Base-by-base conservation (phyloP, 2,113 vertebrate genomes). In the Triplophysa rosa region DNA sequence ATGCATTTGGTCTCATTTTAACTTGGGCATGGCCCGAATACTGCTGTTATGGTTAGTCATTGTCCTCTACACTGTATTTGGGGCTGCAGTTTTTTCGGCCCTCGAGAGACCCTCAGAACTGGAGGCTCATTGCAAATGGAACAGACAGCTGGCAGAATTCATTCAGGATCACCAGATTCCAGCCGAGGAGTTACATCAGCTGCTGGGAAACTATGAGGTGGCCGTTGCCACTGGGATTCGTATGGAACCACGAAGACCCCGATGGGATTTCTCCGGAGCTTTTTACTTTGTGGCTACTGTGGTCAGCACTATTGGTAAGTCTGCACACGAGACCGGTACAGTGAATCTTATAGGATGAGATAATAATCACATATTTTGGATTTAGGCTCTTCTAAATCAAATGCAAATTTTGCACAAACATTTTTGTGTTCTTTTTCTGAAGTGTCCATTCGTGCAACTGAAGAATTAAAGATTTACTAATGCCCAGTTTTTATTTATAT, bases 281-380 rank as follows among this genome's bases (percentile, higher is more conserved):
- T 95, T 96, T 86, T 96, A 95, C 90, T 97, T 96, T 91, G 95
- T 95, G 84, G 93, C 94, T 84, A 95, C 95, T 21, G 95, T 95
- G 7, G 93, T 95, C 56, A 95, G 94, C 54, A 95, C 95, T 73
- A 97, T 97, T 83, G 95, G 95, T 95, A 88, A 94, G 93, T 68
- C 37, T 67, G 42, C 42, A 45, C 42, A 37, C 29, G 5, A 33
- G 29, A 33, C 5, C 33, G 33, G 33, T 6, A 37, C 33, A 37
- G 33, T 37, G 33, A 37, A 37, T 37, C 33, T 37, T 37, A 37
- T 7, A 2, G 11, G 42, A 9, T 10, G 10, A 12, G 42, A 45
- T 45, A 45, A 45, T 45, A 45, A 11, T 45, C 11, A 45, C 42
- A 37, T 37, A 37, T 37, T 37, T 7, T 37, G 33, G 33, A 8